A percentile compares a stretch with the other conserved stretches of the same genome.
Evolutionary conservation across 1,140 invertebrate genomes (phyloP).

Genomic region (Elysia chlorotica): DNA sequence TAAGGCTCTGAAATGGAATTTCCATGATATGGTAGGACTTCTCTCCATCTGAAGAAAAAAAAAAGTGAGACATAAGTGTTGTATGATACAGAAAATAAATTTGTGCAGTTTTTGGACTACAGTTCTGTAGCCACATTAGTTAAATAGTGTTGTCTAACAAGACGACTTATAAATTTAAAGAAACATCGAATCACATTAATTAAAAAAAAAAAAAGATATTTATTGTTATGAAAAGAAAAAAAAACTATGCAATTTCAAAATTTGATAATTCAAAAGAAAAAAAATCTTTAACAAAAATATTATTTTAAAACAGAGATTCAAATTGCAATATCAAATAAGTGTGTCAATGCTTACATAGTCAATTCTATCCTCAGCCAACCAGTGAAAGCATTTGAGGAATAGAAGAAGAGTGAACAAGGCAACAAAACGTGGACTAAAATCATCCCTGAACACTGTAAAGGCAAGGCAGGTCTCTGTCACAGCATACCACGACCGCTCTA

Average conservation of each 20-base stretch:
- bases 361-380: constrained; percentile 97
- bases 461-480: constrained; percentile 98
- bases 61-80: not conserved
- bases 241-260: too few relatives aligned
- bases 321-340: too few relatives aligned
- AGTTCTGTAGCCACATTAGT: too few relatives aligned
- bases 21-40: constrained; percentile 92
- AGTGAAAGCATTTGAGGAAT: constrained; percentile 99
- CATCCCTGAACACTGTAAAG: constrained; percentile 98
- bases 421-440: constrained; percentile 98
- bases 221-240: too few relatives aligned
- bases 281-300: too few relatives aligned
- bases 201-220: too few relatives aligned
- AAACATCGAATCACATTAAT: too few relatives aligned
- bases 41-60: constrained; percentile 88
- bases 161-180: too few relatives aligned
- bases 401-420: constrained; percentile 95
- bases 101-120: too few relatives aligned
- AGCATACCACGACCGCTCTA: constrained; percentile 98
- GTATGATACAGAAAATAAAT: not conserved
- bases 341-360: constrained; percentile 88
- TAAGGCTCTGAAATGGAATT: constrained; percentile 95
- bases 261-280: too few relatives aligned
- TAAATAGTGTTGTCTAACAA: too few relatives aligned
- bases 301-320: too few relatives aligned